These are phyloP conservation scores for Eulemur rufifrons DNA, from an alignment of 2,113 vertebrate genomes.

Conservation along the genomic window DNA sequence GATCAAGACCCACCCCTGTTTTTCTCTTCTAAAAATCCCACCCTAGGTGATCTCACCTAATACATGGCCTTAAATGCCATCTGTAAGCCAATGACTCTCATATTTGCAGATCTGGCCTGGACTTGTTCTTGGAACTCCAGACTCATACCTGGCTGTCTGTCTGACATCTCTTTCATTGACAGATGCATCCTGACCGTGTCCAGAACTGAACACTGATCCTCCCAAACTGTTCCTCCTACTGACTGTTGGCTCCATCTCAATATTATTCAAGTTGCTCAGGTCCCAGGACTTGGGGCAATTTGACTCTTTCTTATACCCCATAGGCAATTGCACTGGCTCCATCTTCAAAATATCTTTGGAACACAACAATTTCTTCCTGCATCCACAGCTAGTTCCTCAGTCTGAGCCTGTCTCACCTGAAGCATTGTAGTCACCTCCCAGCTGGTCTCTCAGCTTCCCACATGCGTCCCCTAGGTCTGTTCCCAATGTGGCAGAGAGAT, in stretches of 20 bases:
- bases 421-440: background rate
- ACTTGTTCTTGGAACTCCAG: background rate
- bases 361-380: background rate
- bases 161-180: background rate
- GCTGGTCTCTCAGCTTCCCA: background rate
- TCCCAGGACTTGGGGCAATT: background rate
- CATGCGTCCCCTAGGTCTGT: background rate
- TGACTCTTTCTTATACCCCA: background rate
- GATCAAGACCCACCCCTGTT: background rate
- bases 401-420: background rate
- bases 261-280: background rate
- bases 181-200: background rate
- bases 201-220: background rate
- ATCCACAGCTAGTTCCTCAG: background rate
- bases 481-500: background rate
- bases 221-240: background rate
- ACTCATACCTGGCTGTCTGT: background rate
- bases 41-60: background rate
- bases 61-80: background rate
- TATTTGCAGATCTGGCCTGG: background rate
- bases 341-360: background rate
- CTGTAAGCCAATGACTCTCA: background rate
- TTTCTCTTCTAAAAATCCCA: slow-evolving; percentile 11
- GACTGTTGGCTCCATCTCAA: background rate
- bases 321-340: background rate